Percentiles rank a stretch among this genome's conserved stretches.
Conservation (phyloP, 2,888 invertebrate genomes). For the Drosophila trichaetosa region DNA sequence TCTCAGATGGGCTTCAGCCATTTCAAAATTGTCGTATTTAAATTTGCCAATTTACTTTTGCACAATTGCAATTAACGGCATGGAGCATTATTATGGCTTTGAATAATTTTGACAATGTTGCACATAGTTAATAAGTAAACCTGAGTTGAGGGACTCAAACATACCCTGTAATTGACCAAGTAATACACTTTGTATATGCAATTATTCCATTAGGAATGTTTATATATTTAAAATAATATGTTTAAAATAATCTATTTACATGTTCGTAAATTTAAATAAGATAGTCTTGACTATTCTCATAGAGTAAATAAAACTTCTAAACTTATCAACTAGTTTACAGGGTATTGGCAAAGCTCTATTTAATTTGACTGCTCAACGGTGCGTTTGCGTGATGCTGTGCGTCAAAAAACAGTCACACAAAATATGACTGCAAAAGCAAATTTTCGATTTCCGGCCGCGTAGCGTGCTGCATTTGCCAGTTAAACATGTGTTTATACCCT, state of each 20-base stretch:
- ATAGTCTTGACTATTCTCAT: background rate
- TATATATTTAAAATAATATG: background rate
- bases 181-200: background rate
- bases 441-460: slow-evolving; percentile 67
- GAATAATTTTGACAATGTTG: slow-evolving; percentile 18
- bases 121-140: slow-evolving; percentile 18
- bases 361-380: slow-evolving; percentile 26
- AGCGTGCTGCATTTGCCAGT: slow-evolving; percentile 43
- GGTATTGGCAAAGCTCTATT: background rate
- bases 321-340: background rate
- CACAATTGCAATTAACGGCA: slow-evolving; percentile 31
- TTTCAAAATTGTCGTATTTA: background rate
- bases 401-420: slow-evolving; percentile 2
- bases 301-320: background rate
- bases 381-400: slow-evolving; percentile 43
- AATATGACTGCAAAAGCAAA: slow-evolving; percentile 29
- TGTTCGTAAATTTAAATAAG: no score
- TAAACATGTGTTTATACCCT: slow-evolving; percentile 43
- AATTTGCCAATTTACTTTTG: slow-evolving; percentile 28
- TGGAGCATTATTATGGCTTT: slow-evolving; percentile 9
- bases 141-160: background rate
- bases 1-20: background rate
- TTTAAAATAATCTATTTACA: no score
- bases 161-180: background rate
- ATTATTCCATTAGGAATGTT: background rate